These are phyloP conservation scores for Melolontha melolontha DNA, from an alignment of 2,888 invertebrate genomes.

Conservation along the genomic window DNA sequence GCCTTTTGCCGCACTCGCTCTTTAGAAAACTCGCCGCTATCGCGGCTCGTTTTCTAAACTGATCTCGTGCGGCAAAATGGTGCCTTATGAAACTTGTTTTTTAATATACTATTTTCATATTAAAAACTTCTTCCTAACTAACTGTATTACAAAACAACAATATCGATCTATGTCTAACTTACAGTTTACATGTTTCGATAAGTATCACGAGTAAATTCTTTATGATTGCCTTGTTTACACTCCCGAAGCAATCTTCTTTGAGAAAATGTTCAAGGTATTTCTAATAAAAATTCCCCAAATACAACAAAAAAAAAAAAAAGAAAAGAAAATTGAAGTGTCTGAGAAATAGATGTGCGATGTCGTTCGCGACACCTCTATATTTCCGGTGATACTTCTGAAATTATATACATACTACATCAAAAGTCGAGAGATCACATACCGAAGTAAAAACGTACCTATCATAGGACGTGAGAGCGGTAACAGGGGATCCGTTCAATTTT, in stretches of 20 bases:
- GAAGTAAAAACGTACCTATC: slow-evolving; percentile 19
- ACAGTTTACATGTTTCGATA: no score
- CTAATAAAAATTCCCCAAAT: neutral
- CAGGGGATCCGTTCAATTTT: slow-evolving; percentile 48
- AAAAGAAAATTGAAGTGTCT: slow-evolving; percentile 20
- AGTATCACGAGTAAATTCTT: no score
- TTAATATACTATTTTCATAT: no score
- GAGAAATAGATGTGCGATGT: slow-evolving; percentile 4
- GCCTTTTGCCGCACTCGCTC: no score
- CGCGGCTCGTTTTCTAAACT: no score
- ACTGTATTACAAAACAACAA: no score
- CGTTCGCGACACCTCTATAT: neutral
- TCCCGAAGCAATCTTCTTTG: neutral
- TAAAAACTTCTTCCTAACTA: no score
- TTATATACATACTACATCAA: slow-evolving; percentile 32
- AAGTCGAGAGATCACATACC: slow-evolving; percentile 15
- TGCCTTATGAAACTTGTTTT: no score
- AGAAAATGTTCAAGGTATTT: slow-evolving; percentile 11
- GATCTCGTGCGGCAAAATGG: no score
- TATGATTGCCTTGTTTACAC: neutral
- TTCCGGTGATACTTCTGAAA: slow-evolving; percentile 22
- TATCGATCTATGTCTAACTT: no score
- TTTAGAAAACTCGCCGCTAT: no score
- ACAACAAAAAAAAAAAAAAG: no score
- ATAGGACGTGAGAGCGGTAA: slow-evolving; percentile 5